A percentile compares a stretch with the other conserved stretches of the same genome.
Conservation (phyloP, 2,888 invertebrate species). For the Pseudolycoriella hygida region DNA sequence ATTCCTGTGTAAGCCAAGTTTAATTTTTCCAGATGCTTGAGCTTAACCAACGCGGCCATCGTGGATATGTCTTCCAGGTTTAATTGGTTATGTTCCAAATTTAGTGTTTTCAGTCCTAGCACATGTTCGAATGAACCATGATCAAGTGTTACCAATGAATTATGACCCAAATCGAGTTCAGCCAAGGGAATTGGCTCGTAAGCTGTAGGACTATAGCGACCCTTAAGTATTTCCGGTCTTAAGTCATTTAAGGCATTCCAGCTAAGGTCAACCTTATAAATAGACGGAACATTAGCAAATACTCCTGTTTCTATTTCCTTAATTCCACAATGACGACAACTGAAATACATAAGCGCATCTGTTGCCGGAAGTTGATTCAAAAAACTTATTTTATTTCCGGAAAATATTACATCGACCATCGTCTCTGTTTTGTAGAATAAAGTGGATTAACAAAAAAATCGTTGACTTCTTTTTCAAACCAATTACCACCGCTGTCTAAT, state of each 20-base stretch:
- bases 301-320: constrained; percentile 21
- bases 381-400: constrained; percentile 20
- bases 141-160: constrained; percentile 42
- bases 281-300: constrained; percentile 25
- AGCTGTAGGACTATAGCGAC: constrained; percentile 36
- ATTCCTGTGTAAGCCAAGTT: constrained; percentile 41
- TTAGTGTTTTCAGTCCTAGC: constrained; percentile 38
- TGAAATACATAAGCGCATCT: constrained; percentile 20
- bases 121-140: constrained; percentile 43
- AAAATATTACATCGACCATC: constrained; percentile 22
- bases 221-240: constrained; percentile 45
- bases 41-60: constrained; percentile 35
- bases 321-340: constrained; percentile 24
- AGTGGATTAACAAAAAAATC: no score
- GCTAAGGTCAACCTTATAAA: constrained; percentile 23
- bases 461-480: no score
- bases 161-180: constrained; percentile 43
- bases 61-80: constrained; percentile 41
- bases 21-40: constrained; percentile 35
- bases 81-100: constrained; percentile 42
- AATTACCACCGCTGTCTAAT: no score
- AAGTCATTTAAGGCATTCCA: constrained; percentile 29
- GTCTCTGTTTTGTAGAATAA: constrained; percentile 11
- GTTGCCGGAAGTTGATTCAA: constrained; percentile 26
- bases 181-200: constrained; percentile 40